Conservation (phyloP, 2,797 vertebrate genomes). For the Melanotaenia nigrans region DNA sequence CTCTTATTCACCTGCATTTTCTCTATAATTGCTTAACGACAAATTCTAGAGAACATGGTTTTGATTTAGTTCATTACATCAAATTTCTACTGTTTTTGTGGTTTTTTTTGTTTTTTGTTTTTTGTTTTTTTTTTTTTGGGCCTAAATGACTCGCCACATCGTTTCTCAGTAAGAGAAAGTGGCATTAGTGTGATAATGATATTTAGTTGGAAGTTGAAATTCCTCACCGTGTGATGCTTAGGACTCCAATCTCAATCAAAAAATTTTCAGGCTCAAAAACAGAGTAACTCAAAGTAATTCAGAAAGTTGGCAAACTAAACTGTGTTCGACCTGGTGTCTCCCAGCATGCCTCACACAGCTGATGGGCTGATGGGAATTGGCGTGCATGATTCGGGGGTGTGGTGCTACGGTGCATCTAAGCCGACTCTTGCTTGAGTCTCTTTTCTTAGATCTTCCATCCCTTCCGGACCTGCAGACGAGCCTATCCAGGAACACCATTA, state of each 20-base stretch:
- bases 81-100: not conserved
- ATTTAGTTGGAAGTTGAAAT: not conserved
- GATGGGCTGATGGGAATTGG: slow-evolving; percentile 39
- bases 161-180: not conserved
- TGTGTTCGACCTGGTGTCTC: slow-evolving; percentile 40
- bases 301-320: slow-evolving; percentile 54
- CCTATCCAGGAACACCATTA: slow-evolving; percentile 80
- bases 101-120: too few relatives aligned
- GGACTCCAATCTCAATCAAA: not conserved
- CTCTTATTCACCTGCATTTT: slow-evolving; percentile 1
- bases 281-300: slow-evolving; percentile 25
- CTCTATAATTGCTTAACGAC: slow-evolving; percentile 1
- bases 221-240: too few relatives aligned
- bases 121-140: too few relatives aligned
- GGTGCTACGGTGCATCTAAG: slow-evolving; percentile 49
- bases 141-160: not conserved
- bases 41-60: slow-evolving; percentile 4
- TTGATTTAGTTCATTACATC: not conserved
- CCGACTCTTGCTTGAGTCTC: slow-evolving; percentile 58
- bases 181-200: not conserved
- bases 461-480: slow-evolving; percentile 71
- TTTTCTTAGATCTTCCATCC: slow-evolving; percentile 77
- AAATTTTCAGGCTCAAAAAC: slow-evolving; percentile 2
- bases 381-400: slow-evolving; percentile 33
- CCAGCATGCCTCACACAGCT: slow-evolving; percentile 44